These are phyloP conservation scores for Dryadula phaetusa DNA, from an alignment of 2,888 invertebrate species.

Conservation along the genomic window DNA sequence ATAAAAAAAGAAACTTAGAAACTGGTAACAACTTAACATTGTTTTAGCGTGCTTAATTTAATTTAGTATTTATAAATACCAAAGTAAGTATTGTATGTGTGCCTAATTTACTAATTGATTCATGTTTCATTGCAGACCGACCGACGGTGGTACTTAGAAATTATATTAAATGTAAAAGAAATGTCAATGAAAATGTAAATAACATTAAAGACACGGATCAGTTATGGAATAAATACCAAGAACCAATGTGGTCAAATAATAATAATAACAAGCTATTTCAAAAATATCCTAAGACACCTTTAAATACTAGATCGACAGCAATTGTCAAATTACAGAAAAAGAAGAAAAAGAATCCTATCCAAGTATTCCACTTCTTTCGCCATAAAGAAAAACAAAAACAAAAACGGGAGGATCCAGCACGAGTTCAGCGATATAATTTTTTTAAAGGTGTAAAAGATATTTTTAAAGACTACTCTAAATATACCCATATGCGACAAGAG, in stretches of 20 bases:
- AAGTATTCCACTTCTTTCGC: slow-evolving; percentile 48
- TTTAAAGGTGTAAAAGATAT: slow-evolving; percentile 59
- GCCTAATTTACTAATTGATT: not conserved
- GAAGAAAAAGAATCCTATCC: slow-evolving; percentile 5
- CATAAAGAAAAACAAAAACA: slow-evolving; percentile 44
- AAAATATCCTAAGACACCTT: slow-evolving; percentile 7
- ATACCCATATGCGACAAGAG: slow-evolving; percentile 26
- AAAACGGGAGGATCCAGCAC: slow-evolving; percentile 44
- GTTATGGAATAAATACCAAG: not conserved
- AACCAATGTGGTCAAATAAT: not conserved
- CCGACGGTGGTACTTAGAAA: not conserved
- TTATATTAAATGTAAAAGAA: slow-evolving; percentile 1
- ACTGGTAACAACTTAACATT: slow-evolving; percentile 1
- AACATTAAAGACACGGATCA: not conserved
- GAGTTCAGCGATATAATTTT: slow-evolving; percentile 58
- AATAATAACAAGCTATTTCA: not conserved
- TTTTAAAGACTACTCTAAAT: slow-evolving; percentile 48
- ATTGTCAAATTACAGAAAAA: slow-evolving; percentile 2
- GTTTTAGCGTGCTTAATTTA: not conserved
- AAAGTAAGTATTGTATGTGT: too few species aligned
- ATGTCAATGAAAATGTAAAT: not conserved
- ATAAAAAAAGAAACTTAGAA: not conserved
- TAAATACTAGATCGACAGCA: slow-evolving; percentile 1
- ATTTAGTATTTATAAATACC: not conserved
- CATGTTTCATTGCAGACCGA: not conserved